phyloP scores from a whole-genome alignment of 2,797 vertebrate species.

The Poeciliopsis turneri region DNA sequence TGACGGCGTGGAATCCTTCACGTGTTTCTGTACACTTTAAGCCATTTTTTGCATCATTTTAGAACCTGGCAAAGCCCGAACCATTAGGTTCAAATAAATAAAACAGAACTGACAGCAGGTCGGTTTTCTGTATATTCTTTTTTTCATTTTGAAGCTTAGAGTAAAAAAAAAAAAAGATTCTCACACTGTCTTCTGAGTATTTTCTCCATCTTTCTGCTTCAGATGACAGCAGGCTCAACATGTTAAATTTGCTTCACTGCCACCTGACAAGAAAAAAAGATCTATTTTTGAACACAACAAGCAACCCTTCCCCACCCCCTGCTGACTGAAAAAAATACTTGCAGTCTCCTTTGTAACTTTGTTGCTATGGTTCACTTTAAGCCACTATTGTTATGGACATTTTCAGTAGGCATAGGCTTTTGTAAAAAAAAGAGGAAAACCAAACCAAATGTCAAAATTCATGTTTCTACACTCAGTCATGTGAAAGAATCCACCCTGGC shows the following conservation, averaged over 20 bases:
- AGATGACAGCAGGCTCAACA: neutral
- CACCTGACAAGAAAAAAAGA: neutral
- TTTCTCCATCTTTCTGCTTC: neutral
- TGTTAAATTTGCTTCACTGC: neutral
- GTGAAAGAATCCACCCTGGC: neutral
- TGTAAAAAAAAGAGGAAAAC: neutral
- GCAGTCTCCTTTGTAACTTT: neutral
- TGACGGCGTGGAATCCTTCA: neutral
- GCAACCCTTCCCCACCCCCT: neutral
- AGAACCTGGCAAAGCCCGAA: neutral
- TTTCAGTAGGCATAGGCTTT: neutral
- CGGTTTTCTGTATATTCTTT: neutral
- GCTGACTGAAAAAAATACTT: neutral
- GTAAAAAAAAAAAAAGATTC: neutral
- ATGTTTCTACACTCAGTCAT: constrained; percentile 5
- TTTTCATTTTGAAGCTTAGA: neutral
- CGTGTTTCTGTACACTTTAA: neutral
- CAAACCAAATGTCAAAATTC: neutral
- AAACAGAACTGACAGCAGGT: neutral
- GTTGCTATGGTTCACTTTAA: constrained; percentile 10
- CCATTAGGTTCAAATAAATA: neutral
- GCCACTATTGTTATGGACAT: neutral
- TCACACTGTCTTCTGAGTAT: neutral
- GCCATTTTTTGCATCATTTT: neutral
- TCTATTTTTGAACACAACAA: neutral